Evolutionary conservation across 2,888 invertebrate species (phyloP).

Genomic region (Drosophila rellima): DNA sequence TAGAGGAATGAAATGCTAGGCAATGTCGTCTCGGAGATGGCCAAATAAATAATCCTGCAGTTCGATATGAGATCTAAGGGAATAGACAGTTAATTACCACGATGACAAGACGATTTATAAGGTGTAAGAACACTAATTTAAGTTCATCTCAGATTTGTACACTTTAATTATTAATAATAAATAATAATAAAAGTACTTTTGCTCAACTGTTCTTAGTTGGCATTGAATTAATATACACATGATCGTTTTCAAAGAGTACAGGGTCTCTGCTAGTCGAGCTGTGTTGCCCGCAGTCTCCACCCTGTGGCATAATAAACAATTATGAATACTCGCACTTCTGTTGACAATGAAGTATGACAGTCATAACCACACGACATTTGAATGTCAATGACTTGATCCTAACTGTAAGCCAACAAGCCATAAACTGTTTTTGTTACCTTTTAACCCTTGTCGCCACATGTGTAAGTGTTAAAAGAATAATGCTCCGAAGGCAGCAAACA

Average conservation of each 20-base stretch:
- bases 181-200: too few relatives aligned
- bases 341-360: conserved; percentile 14
- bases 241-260: too few relatives aligned
- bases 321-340: conserved; percentile 13
- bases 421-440: conserved; percentile 8
- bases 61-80: too few relatives aligned
- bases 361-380: conserved; percentile 20
- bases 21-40: background rate
- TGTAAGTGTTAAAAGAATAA: background rate
- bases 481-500: conserved; percentile 1
- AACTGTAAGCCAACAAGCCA: conserved; percentile 35
- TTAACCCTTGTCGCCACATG: conserved; percentile 9
- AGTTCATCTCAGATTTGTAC: too few relatives aligned
- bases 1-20: conserved; percentile 8
- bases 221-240: too few relatives aligned
- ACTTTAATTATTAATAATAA: too few relatives aligned
- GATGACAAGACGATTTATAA: background rate
- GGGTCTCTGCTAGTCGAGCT: background rate
- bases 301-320: conserved; percentile 18
- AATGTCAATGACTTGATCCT: conserved; percentile 40
- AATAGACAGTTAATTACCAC: too few relatives aligned
- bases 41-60: too few relatives aligned
- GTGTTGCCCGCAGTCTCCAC: background rate
- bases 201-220: too few relatives aligned
- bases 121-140: too few relatives aligned